phyloP scores from a whole-genome alignment of 2,797 vertebrate species.

The Menidia menidia region DNA sequence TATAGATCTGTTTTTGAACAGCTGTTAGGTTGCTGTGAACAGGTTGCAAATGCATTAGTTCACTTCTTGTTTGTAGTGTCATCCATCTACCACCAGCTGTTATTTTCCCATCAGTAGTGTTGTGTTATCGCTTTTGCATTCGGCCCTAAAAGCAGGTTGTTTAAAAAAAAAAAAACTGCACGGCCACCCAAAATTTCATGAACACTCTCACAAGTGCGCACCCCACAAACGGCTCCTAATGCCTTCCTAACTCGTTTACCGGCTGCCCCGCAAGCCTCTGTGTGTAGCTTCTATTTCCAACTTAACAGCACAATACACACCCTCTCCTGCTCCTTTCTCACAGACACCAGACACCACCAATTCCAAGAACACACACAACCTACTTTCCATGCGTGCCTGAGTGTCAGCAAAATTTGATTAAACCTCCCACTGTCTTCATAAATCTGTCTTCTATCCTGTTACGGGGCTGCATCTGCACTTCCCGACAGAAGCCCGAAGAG shows the following conservation, averaged over 20 bases:
- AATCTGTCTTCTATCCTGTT: slow-evolving; percentile 61
- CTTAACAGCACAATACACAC: slow-evolving; percentile 41
- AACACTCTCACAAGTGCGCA: slow-evolving; percentile 8
- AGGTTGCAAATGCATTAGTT: not conserved
- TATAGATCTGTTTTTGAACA: not conserved
- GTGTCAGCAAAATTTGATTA: slow-evolving; percentile 55
- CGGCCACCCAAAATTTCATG: not conserved
- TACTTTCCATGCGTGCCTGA: slow-evolving; percentile 28
- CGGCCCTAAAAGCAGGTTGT: slow-evolving; percentile 6
- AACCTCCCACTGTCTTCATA: slow-evolving; percentile 37
- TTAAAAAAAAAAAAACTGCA: slow-evolving; percentile 5
- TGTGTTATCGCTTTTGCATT: not conserved
- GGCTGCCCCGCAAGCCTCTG: slow-evolving; percentile 35
- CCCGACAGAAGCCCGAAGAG: not conserved
- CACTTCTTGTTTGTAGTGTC: not conserved
- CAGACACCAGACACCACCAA: slow-evolving; percentile 14
- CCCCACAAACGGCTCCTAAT: slow-evolving; percentile 41
- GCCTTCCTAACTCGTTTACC: slow-evolving; percentile 60
- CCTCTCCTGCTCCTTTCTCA: slow-evolving; percentile 14
- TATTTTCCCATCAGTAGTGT: slow-evolving; percentile 6
- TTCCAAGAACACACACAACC: slow-evolving; percentile 9
- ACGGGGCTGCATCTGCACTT: slow-evolving; percentile 33
- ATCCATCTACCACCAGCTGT: not conserved
- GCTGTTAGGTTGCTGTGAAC: too few species aligned
- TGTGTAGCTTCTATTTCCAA: slow-evolving; percentile 52